Evolutionary conservation across 2,797 vertebrate genomes (phyloP).

Genomic region (Clarias laeviceps): DNA sequence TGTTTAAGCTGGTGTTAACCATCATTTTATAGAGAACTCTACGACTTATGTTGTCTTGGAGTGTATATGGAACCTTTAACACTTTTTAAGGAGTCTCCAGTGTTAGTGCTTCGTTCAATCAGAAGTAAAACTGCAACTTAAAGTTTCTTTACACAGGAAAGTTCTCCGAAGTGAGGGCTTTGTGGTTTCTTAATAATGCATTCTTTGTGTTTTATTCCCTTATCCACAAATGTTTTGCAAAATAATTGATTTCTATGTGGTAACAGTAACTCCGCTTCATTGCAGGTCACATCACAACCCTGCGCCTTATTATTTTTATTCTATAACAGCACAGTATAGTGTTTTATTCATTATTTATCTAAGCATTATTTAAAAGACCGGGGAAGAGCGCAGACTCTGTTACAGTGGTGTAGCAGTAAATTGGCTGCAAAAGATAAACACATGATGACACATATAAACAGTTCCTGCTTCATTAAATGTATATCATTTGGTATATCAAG

Average conservation of each 20-base stretch:
- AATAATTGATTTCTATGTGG: not conserved
- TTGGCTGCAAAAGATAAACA: not conserved
- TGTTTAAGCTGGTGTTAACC: too few species aligned
- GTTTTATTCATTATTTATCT: not conserved
- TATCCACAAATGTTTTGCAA: not conserved
- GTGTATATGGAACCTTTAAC: not conserved
- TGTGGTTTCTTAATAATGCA: not conserved
- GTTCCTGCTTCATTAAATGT: not conserved
- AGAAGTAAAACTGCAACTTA: not conserved
- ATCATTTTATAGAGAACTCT: too few species aligned
- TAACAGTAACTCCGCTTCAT: not conserved
- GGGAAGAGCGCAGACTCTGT: not conserved
- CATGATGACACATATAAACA: not conserved
- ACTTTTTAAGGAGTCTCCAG: not conserved
- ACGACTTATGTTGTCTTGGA: too few species aligned
- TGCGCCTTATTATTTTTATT: not conserved
- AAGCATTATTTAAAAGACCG: not conserved
- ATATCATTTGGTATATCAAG: conserved; percentile 7
- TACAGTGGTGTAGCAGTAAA: not conserved
- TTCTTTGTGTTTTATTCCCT: not conserved
- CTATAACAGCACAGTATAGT: not conserved
- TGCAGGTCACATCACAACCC: not conserved
- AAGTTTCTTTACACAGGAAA: not conserved
- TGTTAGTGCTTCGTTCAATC: not conserved
- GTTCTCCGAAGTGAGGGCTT: not conserved